Evolutionary conservation across 2,113 vertebrate genomes (phyloP).

Genomic region (Campylomormyrus numenius): DNA sequence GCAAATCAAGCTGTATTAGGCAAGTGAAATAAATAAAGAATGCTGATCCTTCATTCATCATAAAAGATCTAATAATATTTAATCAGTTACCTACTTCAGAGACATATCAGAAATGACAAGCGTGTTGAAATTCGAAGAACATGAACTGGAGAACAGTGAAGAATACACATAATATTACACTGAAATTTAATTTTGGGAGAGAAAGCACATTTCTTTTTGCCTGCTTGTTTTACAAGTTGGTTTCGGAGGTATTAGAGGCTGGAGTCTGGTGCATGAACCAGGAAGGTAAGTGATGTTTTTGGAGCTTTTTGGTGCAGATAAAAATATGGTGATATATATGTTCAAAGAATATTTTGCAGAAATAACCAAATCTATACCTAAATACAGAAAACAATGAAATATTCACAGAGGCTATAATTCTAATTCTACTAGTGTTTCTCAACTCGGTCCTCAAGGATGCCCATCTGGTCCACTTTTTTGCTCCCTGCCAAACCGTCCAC

Average conservation of each 20-base stretch:
- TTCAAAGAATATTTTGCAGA: neutral
- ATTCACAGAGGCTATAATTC: neutral
- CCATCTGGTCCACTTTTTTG: neutral
- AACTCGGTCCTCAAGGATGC: neutral
- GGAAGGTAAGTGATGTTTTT: neutral
- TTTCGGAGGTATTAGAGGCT: neutral
- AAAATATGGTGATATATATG: neutral
- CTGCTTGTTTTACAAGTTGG: neutral
- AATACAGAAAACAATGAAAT: neutral
- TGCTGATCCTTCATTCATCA: neutral
- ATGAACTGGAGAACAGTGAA: neutral
- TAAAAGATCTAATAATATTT: neutral
- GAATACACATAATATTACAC: neutral
- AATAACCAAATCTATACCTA: neutral
- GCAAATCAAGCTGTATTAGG: neutral
- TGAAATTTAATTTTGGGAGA: neutral
- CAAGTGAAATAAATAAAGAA: neutral
- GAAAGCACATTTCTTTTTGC: neutral
- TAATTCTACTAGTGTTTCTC: neutral
- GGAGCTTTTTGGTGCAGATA: neutral
- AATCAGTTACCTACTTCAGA: neutral
- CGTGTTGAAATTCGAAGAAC: neutral
- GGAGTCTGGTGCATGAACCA: neutral
- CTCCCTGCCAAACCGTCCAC: neutral
- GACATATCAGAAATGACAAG: neutral